Percentiles rank a stretch among this genome's conserved stretches.
Conservation (phyloP, 2,888 invertebrate genomes). For the Nemurella pictetii region DNA sequence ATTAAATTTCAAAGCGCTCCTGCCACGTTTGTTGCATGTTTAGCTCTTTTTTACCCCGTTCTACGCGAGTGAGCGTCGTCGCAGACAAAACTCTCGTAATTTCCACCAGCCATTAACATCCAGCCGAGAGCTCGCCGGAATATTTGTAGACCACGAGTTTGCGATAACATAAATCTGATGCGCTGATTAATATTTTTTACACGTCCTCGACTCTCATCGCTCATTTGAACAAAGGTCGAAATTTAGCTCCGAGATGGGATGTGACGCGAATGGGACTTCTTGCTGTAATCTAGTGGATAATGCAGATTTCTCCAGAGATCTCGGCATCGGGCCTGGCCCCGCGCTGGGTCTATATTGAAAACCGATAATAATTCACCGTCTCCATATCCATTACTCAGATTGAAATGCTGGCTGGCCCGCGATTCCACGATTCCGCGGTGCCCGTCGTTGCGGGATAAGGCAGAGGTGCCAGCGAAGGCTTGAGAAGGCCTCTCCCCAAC, state of each 20-base stretch:
- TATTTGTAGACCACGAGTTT: neutral
- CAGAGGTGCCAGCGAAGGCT: neutral
- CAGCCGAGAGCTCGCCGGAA: no score
- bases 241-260: neutral
- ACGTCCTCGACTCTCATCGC: neutral
- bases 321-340: neutral
- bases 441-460: no score
- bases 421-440: neutral
- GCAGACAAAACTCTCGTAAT: no score
- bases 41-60: neutral
- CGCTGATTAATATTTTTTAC: neutral
- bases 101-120: neutral
- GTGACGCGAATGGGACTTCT: neutral
- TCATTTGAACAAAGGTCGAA: neutral
- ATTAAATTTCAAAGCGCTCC: neutral
- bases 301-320: conserved; percentile 1
- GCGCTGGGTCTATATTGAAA: neutral
- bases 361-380: conserved; percentile 10
- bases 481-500: neutral
- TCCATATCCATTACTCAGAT: conserved; percentile 23
- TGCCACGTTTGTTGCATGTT: neutral
- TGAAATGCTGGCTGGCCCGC: neutral
- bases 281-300: conserved; percentile 10
- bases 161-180: neutral
- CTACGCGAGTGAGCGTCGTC: no score